Base-by-base conservation (phyloP, 2,888 invertebrate species). In the Nematopogon swammerdamellus region DNA sequence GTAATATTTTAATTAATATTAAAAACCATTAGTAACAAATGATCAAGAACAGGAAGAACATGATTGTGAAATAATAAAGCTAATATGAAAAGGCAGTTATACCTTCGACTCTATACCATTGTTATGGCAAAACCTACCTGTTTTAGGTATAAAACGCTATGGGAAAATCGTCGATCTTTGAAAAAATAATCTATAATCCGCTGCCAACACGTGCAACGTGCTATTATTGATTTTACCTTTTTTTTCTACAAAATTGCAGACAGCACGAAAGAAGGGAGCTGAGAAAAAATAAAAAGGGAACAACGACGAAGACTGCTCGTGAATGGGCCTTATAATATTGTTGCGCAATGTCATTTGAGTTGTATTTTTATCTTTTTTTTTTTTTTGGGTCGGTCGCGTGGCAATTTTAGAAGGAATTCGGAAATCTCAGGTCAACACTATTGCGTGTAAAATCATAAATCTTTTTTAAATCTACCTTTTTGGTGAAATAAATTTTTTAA, bases 161-260 rank as follows among this genome's bases (percentile, higher is more conserved):
- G 74, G 74, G 79, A 77, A 75, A 74, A 72, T 72, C 67, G 65
- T 68, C 69, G 57, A 72, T 72, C 68, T 65, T 68, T 69, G 57
- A 67, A 72, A 72, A 70, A 67, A 68, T 70, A 72, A 76, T 77
- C 76, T 75, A 73, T 76, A 77, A 77, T 79, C 76, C 76, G 66
- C 68, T 68, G 70, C 58, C 70, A 75, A 79, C 79, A 79, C 79
- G 79, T 79, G 79, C 79, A 79, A 68, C 60, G 56, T 57, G 65
- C 76, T 66, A 76, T 77, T 77, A 79, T 79, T 79, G 79, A 79
- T 77, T 76, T 76, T 72, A 72, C 67, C 64, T 72, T 77, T 77
- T n/a, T 79, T 79, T 77, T 77, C 65, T 69, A 68, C 64, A 65
- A 72, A 75, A 76, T 77, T 76, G 79, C 76, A 75, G 68, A 72